phyloP scores from a whole-genome alignment of 2,113 vertebrate genomes.

The Agapornis roseicollis region DNA sequence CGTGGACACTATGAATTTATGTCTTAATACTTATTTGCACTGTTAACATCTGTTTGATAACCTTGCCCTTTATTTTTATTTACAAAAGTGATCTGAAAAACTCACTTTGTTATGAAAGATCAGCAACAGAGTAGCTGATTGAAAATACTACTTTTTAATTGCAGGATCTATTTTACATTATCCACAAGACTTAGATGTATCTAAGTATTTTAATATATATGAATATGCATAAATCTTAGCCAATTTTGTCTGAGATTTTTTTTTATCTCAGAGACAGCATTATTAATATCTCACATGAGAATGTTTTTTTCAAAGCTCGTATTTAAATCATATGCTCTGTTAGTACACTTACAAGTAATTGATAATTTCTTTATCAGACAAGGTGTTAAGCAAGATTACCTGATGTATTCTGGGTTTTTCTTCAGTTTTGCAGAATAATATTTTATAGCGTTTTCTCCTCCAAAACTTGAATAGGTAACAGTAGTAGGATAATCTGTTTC shows the following conservation, averaged over 20 bases:
- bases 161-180: not conserved
- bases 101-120: not conserved
- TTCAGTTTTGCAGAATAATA: slow-evolving; percentile 71
- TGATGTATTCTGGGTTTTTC: slow-evolving; percentile 69
- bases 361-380: not conserved
- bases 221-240: not conserved
- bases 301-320: not conserved
- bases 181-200: not conserved
- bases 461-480: slow-evolving; percentile 75
- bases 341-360: not conserved
- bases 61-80: not conserved
- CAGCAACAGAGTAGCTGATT: not conserved
- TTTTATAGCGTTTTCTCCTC: slow-evolving; percentile 62
- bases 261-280: not conserved
- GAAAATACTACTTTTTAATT: not conserved
- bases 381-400: slow-evolving; percentile 34
- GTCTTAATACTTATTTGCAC: not conserved
- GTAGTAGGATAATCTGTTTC: slow-evolving; percentile 72
- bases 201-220: not conserved
- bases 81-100: not conserved
- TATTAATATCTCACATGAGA: not conserved
- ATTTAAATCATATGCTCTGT: not conserved
- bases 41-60: not conserved
- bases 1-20: not conserved
- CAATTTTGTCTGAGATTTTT: not conserved